Evolutionary conservation across 64 coral and sea anemone species (phyloP), one percentile per base, ranked within the genome.

Genomic region (Pocillopora damicornis): DNA sequence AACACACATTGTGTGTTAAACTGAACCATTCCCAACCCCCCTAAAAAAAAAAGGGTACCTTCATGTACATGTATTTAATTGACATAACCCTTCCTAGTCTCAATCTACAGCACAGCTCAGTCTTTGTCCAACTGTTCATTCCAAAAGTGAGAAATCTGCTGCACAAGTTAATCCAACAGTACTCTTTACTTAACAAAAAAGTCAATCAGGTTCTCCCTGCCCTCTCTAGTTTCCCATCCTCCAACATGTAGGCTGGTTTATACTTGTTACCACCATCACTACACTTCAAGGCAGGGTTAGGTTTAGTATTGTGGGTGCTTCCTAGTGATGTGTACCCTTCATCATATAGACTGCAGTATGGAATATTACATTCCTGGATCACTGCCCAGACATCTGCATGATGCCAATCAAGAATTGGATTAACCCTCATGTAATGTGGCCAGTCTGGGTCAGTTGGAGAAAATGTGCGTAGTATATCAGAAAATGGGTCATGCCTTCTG

Each of bases 341-440:
- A 26, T 99, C 97, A 91, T 99, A 99, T 15, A 99, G 78, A 22
- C 82, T 76, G 34, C 93, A 90, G 85, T 99, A 95, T 12, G 79
- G 84, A 63, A 99, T 91, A 16, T 91, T 58, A 76, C 93, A 99
- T 35, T 99, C 69, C 26, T 71, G 79, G 63, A 99, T 87, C 9
- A 99, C 63, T 74, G 82, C 79, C 97, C 97, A 99, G 5, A 99
- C 97, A 95, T 99, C 97, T 5, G 90, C 76, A 75, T 95, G 91
- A 86, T 90, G 87, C 97, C 97, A 99, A 63, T 99, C 93, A 35
- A 99, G 90, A 64, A 99, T 99, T 84, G 97, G 97, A 76, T 99
- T 99, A 36, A 99, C 80, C 60, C 97, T 99, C 88, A 90, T 95
- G 84, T 95, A 95, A 56, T 88, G 77, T 62, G 97, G 97, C 97